A percentile compares a stretch with the other conserved stretches of the same genome.
phyloP scores from a whole-genome alignment of 2,888 invertebrate genomes.

The Parnassius mnemosyne region DNA sequence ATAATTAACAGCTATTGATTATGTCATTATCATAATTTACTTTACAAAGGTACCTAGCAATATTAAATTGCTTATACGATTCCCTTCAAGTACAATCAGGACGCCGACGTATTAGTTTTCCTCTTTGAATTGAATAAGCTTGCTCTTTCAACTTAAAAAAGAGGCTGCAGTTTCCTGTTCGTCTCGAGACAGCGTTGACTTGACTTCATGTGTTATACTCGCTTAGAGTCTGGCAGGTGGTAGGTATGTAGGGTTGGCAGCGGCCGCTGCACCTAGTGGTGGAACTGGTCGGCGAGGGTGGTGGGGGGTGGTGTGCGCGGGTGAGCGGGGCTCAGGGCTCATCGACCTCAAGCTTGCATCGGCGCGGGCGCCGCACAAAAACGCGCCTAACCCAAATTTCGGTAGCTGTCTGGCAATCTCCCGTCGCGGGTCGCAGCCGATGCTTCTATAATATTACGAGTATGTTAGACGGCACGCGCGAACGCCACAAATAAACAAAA shows the following conservation, averaged over 20 bases:
- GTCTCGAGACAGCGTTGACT: conserved; percentile 26
- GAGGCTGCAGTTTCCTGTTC: conserved; percentile 32
- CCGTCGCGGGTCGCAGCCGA: conserved; percentile 47
- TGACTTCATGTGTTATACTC: conserved; percentile 55
- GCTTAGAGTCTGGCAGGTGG: conserved; percentile 76
- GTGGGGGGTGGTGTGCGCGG: conserved; percentile 38
- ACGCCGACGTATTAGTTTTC: conserved; percentile 3
- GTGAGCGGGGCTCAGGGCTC: conserved; percentile 51
- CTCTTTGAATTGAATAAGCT: conserved; percentile 7
- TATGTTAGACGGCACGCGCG: conserved; percentile 63
- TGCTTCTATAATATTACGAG: conserved; percentile 33
- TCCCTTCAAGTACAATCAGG: background rate
- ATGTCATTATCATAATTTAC: too few relatives aligned
- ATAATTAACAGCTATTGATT: too few relatives aligned
- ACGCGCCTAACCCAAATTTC: conserved; percentile 76
- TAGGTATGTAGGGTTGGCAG: conserved; percentile 72
- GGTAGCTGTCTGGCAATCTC: conserved; percentile 70
- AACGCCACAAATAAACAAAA: conserved; percentile 4
- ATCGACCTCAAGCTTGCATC: conserved; percentile 66
- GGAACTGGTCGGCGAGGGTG: conserved; percentile 66
- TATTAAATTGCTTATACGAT: too few relatives aligned
- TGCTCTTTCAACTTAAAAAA: conserved; percentile 14
- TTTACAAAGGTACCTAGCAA: too few relatives aligned
- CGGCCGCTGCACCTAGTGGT: conserved; percentile 74
- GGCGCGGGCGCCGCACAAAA: conserved; percentile 65